Base-by-base conservation (phyloP, 2,888 invertebrate species). In the Drosophila quinaria region DNA sequence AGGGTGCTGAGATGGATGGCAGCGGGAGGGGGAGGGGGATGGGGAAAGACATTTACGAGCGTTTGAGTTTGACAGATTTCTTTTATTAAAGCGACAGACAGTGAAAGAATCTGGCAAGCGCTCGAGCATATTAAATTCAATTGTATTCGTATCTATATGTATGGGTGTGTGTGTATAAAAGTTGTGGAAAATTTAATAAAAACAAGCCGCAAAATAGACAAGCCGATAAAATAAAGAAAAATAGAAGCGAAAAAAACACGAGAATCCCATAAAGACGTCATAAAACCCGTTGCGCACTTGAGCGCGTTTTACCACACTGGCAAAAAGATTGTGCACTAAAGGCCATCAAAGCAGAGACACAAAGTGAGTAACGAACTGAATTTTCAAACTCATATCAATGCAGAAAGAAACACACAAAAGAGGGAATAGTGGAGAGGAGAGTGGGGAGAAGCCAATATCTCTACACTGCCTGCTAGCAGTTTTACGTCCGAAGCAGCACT, bases 11-110 rank as follows among this genome's bases (percentile, higher is more conserved):
- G 25, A 15, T 8, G 19, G 17, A n/a, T n/a, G 5, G 1, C n/a
- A n/a, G 8, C 1, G 19, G 31, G 54, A 47, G 42, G 41, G 37
- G 39, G 44, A 33, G 3, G 19, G 4, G 13, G 35, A n/a, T 6
- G 33, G 9, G 13, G 50, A n/a, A 11, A 50, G 87, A 87, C 87
- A 81, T 87, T 87, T 87, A 87, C 87, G 81, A 89, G 81, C 81
- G 68, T 76, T 81, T 83, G 81, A 87, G 78, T 87, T 87, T 87
- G 87, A 87, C 87, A 87, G 85, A 87, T 87, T 85, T 87, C 76
- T 80, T 87, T 82, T 84, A 82, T 87, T 85, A 80, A 70, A 85
- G 67, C 82, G 76, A 78, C 82, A 80, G 78, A 70, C 70, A 80
- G 70, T 62, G 64, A 58, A 70, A 78, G 72, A 60, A 64, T 68